Conservation (phyloP, 2,113 vertebrate species). For the Oostethus manadensis region DNA sequence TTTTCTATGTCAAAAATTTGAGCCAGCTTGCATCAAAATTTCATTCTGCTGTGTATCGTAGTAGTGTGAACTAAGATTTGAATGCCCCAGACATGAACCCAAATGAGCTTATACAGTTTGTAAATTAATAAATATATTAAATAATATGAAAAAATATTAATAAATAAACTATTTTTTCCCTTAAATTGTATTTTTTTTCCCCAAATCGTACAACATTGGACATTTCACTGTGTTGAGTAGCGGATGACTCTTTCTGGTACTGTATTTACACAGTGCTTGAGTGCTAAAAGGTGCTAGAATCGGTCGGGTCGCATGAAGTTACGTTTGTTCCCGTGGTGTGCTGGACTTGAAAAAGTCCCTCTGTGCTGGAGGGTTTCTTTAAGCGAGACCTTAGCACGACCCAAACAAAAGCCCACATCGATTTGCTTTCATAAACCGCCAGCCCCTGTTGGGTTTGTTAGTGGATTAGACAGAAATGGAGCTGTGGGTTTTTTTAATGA, state of each 20-base stretch:
- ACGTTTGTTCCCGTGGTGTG: background rate
- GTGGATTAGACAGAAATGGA: slow-evolving; percentile 18
- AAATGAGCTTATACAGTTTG: too few relatives aligned
- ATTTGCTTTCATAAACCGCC: slow-evolving; percentile 21
- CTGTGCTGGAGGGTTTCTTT: background rate
- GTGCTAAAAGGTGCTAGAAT: background rate
- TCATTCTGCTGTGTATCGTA: too few relatives aligned
- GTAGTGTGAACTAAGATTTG: too few relatives aligned
- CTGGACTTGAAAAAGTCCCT: background rate
- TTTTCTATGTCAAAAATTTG: too few relatives aligned
- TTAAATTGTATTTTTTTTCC: too few relatives aligned
- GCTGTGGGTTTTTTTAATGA: slow-evolving; percentile 13
- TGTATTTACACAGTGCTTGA: background rate
- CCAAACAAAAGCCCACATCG: slow-evolving; percentile 8
- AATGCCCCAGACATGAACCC: too few relatives aligned
- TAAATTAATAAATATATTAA: too few relatives aligned
- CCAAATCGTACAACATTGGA: background rate
- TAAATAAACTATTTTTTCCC: too few relatives aligned
- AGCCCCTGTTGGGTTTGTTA: background rate
- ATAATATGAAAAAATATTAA: too few relatives aligned
- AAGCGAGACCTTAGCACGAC: slow-evolving; percentile 18
- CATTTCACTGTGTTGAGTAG: background rate
- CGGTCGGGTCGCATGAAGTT: background rate
- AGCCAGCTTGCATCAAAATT: too few relatives aligned
- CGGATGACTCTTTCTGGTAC: background rate